Evolutionary conservation across 2,113 vertebrate species (phyloP).

Genomic region (Dasyurus viverrinus): DNA sequence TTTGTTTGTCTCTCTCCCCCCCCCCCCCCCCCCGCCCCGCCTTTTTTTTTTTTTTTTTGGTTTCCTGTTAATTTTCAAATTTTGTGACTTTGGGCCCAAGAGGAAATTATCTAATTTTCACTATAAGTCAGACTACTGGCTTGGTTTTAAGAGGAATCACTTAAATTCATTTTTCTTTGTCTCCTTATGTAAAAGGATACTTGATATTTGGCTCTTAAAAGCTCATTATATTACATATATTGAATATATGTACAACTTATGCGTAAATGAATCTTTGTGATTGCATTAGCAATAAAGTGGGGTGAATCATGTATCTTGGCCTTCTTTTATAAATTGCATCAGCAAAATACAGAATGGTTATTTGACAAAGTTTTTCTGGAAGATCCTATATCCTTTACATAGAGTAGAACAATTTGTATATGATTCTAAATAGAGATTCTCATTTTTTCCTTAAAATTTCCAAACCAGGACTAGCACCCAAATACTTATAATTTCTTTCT

Average conservation of each 20-base stretch:
- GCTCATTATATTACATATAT: constrained; percentile 1
- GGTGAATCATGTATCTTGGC: neutral
- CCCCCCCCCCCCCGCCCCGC: neutral
- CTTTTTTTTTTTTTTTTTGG: no score
- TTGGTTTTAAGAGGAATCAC: constrained; percentile 12
- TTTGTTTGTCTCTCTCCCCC: constrained; percentile 11
- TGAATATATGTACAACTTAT: constrained; percentile 19
- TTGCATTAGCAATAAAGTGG: neutral
- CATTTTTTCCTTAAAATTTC: neutral
- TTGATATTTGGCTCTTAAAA: constrained; percentile 24
- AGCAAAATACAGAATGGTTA: neutral
- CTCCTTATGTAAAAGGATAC: neutral
- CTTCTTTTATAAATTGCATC: neutral
- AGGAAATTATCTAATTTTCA: constrained; percentile 15
- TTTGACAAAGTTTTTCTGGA: neutral
- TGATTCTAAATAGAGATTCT: neutral
- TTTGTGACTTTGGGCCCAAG: constrained; percentile 4
- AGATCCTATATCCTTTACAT: neutral
- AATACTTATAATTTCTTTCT: neutral
- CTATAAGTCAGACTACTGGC: neutral
- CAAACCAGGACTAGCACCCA: neutral
- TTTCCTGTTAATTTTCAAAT: constrained; percentile 14
- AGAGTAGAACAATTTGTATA: neutral
- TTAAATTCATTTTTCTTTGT: constrained; percentile 31
- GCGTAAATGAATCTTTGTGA: neutral